Evolutionary conservation across 2,888 invertebrate species (phyloP), one percentile per base, ranked within the genome.

Genomic region (Serripes groenlandicus): DNA sequence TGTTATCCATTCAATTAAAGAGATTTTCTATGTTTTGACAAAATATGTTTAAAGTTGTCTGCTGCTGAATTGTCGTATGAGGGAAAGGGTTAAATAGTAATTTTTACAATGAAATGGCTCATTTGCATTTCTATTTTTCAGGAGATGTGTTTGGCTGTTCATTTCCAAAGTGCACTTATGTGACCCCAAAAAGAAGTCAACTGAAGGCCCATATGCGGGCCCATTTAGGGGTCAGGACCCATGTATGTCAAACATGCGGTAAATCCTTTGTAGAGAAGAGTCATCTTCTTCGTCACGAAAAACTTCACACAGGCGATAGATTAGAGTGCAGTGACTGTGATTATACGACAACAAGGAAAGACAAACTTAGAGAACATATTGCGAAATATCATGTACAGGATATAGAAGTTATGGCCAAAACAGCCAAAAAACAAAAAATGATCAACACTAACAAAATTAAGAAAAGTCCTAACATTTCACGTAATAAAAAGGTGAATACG

Each of bases 241-340:
- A 96, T 91, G 95, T 95, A 32, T 97, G 97, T 91, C 94, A 94
- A 30, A 95, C 95, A 23, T 96, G 96, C 92, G 96, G 96, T 0
- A 95, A 96, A 69, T 96, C 96, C 21, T 97, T 97, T 92, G 96
- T 96, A 91, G 96, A 97, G 91, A 96, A 96, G 89, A 96, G 96
- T 49, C 96, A 97, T 93, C 93, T 97, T 78, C 95, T 96, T 18
- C 95, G 97, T 1, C 97, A 97, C 92, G 96, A 96, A 92, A 94
- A 96, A 58, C 96, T 96, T 72, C 97, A 97, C 93, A 93, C 96
- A 60, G 95, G 96, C 85, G 96, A 96, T 81, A 96, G 96, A 89
- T 96, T 96, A 0, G 96, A 96, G 75, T 96, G 96, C 92, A 95
- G 95, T 21, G 95, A 96, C 83, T 97, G 97, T 93, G 96, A 96